Conservation (phyloP, 2,888 invertebrate genomes). For the Chrysodeixis includens region DNA sequence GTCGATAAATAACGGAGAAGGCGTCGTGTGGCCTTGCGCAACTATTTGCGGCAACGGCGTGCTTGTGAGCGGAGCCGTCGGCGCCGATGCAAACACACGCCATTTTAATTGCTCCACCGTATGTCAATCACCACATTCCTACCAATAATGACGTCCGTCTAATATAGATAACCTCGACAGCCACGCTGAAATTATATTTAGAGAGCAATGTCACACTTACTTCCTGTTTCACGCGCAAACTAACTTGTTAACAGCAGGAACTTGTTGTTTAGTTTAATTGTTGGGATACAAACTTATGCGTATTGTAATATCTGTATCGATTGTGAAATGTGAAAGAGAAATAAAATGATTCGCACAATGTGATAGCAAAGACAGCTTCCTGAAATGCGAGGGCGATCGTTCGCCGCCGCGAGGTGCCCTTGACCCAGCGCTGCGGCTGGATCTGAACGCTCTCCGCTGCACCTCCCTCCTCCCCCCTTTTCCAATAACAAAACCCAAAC, state of each 20-base stretch:
- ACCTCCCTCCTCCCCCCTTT: conserved; percentile 54
- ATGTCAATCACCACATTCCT: conserved; percentile 80
- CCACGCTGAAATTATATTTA: conserved; percentile 53
- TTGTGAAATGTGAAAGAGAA: conserved; percentile 58
- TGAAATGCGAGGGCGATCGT: conserved; percentile 58
- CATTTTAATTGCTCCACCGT: conserved; percentile 79
- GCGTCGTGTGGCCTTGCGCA: conserved; percentile 80
- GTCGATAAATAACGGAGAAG: conserved; percentile 75
- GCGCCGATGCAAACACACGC: conserved; percentile 59
- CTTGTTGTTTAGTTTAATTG: neutral
- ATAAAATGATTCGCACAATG: conserved; percentile 67
- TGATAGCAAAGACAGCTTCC: conserved; percentile 54
- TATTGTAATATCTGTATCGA: conserved; percentile 32
- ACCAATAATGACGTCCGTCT: conserved; percentile 65
- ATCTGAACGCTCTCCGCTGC: conserved; percentile 65
- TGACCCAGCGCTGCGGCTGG: conserved; percentile 71
- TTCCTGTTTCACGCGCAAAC: conserved; percentile 46
- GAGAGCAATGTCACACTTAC: conserved; percentile 48
- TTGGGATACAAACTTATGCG: neutral
- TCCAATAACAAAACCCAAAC: conserved; percentile 58
- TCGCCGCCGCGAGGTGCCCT: conserved; percentile 74
- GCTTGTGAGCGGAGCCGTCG: conserved; percentile 66
- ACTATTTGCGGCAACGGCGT: conserved; percentile 82
- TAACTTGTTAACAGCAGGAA: conserved; percentile 4
- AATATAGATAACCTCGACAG: conserved; percentile 61